Evolutionary conservation across 2,113 vertebrate genomes (phyloP), one percentile per base, ranked within the genome.

Genomic region (Gasterosteus aculeatus): DNA sequence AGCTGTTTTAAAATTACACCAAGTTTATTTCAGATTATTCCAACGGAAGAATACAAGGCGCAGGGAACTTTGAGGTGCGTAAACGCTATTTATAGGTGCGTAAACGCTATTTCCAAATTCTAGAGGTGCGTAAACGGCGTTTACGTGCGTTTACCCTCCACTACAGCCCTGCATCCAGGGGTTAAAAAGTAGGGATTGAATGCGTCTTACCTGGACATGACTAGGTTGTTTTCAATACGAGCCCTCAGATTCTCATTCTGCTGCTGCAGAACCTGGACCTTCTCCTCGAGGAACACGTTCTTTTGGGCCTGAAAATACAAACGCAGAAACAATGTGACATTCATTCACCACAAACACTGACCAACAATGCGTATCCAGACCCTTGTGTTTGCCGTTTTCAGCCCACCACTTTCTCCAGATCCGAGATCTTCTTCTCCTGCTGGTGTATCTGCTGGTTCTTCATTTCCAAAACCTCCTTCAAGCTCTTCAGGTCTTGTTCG

Each of bases 381-480:
- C n/a, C 8, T 9, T 18, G 51, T 49, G 14, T 56, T 38, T 74
- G 86, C 49, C 67, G 87, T 81, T 88, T 82, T 90, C 85, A 92
- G 90, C 93, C 81, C 94, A 99, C 98, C 95, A 99, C 95, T 94
- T 95, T 98, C 86, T 98, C 96, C 80, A 99, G 90, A 61, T 98
- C 96, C 44, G 96, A 92, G 11, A 99, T 98, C 88, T 95, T 96
- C 89, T 95, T 97, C 82, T 99, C 97, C 73, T 99, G 98, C 53
- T 97, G 94, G 82, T 98, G 98, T 75, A 99, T 99, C 80, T 98
- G 97, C 75, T 96, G 95, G 88, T 97, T 99, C 92, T 99, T 99
- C 96, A 99, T 97, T 88, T 99, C 97, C 39, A 99, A 90, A 41
- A 99, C 95, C 54, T 98, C 96, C 83, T 96, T 97, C 78, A 99